A percentile compares a stretch with the other conserved stretches of the same genome.
Conservation (phyloP, 2,113 vertebrate species). For the Barnardius zonarius region DNA sequence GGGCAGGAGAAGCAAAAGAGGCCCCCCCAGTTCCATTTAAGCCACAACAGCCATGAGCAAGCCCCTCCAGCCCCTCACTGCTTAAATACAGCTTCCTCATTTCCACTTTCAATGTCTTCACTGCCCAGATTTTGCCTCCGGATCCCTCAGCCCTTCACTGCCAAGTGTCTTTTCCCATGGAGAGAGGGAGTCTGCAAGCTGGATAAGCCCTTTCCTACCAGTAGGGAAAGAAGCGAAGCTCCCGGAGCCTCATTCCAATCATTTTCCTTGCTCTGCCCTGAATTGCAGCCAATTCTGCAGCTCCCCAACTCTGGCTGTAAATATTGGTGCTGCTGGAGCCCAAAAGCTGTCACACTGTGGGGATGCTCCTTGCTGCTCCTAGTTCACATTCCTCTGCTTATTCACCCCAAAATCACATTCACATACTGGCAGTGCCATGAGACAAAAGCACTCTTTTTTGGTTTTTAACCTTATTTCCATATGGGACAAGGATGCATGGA, state of each 20-base stretch:
- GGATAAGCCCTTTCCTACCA: neutral
- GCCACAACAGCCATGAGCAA: neutral
- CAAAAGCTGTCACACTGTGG: neutral
- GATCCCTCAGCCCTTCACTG: neutral
- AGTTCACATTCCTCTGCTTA: neutral
- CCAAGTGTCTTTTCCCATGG: neutral
- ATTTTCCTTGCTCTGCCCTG: neutral
- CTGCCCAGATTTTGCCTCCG: neutral
- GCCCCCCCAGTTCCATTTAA: neutral
- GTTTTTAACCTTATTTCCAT: neutral
- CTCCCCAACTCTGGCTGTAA: neutral
- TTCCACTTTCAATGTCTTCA: neutral
- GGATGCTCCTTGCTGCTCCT: neutral
- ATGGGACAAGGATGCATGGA: rapidly evolving
- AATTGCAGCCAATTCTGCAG: neutral
- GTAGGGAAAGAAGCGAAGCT: neutral
- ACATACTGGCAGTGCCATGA: neutral
- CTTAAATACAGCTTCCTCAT: neutral
- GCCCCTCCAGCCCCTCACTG: neutral
- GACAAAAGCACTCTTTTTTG: rapidly evolving
- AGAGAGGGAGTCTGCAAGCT: neutral
- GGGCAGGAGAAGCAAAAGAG: neutral
- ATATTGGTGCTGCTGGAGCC: neutral
- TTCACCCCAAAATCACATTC: neutral
- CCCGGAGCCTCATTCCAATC: neutral